Evolutionary conservation across 2,113 vertebrate genomes (phyloP).

Genomic region (Seriola rivoliana): DNA sequence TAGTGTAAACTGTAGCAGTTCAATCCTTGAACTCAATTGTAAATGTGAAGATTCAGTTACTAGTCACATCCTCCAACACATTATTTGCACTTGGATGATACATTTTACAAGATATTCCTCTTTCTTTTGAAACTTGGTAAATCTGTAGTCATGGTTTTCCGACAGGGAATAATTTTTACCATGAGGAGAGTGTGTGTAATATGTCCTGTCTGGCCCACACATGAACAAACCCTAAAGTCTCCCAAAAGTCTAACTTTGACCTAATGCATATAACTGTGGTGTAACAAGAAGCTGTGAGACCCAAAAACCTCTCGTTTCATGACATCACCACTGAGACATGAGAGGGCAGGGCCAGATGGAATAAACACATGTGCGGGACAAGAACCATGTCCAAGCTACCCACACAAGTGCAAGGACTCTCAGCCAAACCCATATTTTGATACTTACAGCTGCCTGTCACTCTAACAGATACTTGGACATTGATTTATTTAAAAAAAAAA

Average conservation of each 20-base stretch:
- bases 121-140: not conserved
- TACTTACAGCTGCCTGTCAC: not conserved
- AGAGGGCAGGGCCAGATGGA: slow-evolving; percentile 62
- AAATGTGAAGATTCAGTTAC: not conserved
- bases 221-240: not conserved
- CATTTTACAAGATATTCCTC: not conserved
- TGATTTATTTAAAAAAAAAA: not conserved
- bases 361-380: slow-evolving; percentile 61
- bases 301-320: slow-evolving; percentile 57
- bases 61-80: slow-evolving; percentile 3
- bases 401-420: slow-evolving; percentile 8
- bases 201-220: not conserved
- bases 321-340: slow-evolving; percentile 75
- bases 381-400: slow-evolving; percentile 14
- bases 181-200: slow-evolving; percentile 13
- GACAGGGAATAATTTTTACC: not conserved
- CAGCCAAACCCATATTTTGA: not conserved
- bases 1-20: not conserved
- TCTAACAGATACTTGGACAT: not conserved
- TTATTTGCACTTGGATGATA: slow-evolving; percentile 7
- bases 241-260: slow-evolving; percentile 34
- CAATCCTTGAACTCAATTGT: not conserved
- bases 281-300: slow-evolving; percentile 43
- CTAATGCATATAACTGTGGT: slow-evolving; percentile 6
- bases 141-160: not conserved